Conservation (phyloP, 2,888 invertebrate species). For the Saturnia japonica region DNA sequence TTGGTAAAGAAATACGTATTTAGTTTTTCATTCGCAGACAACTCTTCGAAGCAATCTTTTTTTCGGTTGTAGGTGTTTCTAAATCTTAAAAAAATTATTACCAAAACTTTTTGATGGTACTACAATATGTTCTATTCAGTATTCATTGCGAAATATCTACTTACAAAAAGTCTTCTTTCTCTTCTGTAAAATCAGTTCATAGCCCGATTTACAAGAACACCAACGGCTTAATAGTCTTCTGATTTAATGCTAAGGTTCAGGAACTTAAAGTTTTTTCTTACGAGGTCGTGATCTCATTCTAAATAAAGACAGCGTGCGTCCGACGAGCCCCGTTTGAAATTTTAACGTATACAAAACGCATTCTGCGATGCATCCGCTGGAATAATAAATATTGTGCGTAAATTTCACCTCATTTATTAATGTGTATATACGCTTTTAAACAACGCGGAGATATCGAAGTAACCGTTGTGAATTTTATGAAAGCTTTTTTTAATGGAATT, state of each 20-base stretch:
- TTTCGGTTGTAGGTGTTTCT: no score
- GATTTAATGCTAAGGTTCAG: not conserved
- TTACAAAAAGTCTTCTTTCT: no score
- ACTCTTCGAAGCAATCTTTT: not conserved
- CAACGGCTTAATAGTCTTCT: no score
- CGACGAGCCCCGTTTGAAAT: not conserved
- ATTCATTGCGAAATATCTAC: no score
- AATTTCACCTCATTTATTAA: not conserved
- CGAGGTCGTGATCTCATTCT: conserved; percentile 2
- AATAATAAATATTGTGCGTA: not conserved
- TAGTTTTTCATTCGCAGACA: not conserved
- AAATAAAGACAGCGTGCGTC: not conserved
- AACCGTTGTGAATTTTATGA: not conserved
- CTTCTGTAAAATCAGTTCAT: no score
- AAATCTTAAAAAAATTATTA: no score
- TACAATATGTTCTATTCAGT: no score
- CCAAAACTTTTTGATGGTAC: no score
- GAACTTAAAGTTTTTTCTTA: not conserved
- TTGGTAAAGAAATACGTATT: no score
- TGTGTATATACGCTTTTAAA: not conserved
- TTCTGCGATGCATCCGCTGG: not conserved
- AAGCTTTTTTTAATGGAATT: no score
- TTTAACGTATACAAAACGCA: not conserved
- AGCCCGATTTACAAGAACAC: no score
- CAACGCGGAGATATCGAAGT: not conserved